Base-by-base conservation (phyloP, 2,888 invertebrate species). In the Pecten maximus region DNA sequence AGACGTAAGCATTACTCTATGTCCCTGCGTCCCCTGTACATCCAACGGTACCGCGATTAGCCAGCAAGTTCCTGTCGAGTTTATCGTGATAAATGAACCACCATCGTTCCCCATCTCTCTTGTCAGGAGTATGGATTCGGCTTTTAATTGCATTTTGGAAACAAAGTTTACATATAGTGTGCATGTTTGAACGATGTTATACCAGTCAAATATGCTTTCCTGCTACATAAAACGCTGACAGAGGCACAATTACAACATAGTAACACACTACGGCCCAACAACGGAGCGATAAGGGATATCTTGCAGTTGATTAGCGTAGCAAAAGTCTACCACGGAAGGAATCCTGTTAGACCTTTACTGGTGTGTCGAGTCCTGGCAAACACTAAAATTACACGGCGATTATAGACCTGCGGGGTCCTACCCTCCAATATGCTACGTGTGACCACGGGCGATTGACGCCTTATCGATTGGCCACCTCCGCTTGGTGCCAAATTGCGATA, bases 101-200 rank as follows among this genome's bases (percentile, higher is more conserved):
- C 39, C 74, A 40, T 40, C 35, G 8, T 23, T 74, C 74, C 40
- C 35, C 74, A 28, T 60, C 60, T 60, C 19, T 10, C 28, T 74
- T 74, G 74, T 74, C 35, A 74, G 74, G 74, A 74, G 74, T 74
- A 35, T 35, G 74, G 74, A 74, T 74, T 74, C 74, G 28, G 10
- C 35, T 35, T 28, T 74, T 74, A 74, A 74, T 74, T 74, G 74
- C 28, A 74, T 74, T 74, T 74, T 74, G 35, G 74, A 74, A 74
- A 74, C 74, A 74, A 28, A 74, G 74, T 74, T 74, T 74, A 74
- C 74, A 74, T 74, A 74, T 74, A 74, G 74, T 74, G 28, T 74
- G 74, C 74, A 74, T 74, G 74, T 74, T 74, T 74, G 15, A 74
- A 74, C 74, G 35, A 74, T 35, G 74, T 74, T 74, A 74, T 35